A percentile compares a stretch with the other conserved stretches of the same genome.
Evolutionary conservation across 1,140 invertebrate species (phyloP).

Genomic region (Cataglyphis hispanica): DNA sequence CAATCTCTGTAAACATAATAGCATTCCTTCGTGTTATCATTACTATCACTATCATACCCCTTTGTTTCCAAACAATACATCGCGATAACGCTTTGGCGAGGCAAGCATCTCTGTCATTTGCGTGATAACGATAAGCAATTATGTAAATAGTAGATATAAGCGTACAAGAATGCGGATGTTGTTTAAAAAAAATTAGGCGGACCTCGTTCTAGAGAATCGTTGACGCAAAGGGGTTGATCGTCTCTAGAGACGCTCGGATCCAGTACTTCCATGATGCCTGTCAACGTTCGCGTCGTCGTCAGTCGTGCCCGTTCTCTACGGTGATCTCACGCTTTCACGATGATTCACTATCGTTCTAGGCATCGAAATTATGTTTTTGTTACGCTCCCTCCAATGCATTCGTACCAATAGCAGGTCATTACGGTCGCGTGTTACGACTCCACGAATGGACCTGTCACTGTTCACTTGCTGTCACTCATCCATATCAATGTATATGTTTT

Average conservation of each 20-base stretch:
- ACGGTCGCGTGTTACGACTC: background rate
- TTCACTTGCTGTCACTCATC: background rate
- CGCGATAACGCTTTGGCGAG: conserved; percentile 1
- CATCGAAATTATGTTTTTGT: conserved; percentile 35
- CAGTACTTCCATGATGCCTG: conserved; percentile 78
- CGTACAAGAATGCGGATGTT: background rate
- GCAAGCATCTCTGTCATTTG: background rate
- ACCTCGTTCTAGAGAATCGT: conserved; percentile 81
- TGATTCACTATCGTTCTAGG: conserved; percentile 5
- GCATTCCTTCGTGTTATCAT: background rate
- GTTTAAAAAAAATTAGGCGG: background rate
- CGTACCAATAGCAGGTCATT: background rate
- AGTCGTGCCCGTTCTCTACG: background rate
- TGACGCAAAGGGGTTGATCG: conserved; percentile 79
- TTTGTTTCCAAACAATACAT: conserved; percentile 69
- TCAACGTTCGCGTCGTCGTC: background rate
- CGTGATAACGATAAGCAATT: background rate
- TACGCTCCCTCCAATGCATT: background rate
- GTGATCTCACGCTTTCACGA: conserved; percentile 52
- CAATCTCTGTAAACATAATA: background rate
- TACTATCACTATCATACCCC: background rate
- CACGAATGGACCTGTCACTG: background rate
- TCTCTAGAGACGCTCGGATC: conserved; percentile 80
- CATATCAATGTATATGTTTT: background rate
- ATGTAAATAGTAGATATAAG: background rate